phyloP scores from a whole-genome alignment of 2,113 vertebrate genomes.

The Mustelus asterias region DNA sequence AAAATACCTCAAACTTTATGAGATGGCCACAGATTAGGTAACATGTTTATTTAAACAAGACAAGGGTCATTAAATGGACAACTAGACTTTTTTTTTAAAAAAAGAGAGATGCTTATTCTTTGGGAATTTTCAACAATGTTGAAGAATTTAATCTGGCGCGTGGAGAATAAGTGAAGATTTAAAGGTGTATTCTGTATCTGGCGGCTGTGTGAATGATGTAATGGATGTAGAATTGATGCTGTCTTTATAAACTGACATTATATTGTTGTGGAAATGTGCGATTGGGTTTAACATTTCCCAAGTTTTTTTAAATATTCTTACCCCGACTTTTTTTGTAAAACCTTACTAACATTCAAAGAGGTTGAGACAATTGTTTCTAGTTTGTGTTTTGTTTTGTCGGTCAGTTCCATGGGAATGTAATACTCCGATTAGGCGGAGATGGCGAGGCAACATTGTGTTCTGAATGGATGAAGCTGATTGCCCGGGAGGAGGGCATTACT shows the following conservation, averaged over 20 bases:
- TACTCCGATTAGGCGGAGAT: no score
- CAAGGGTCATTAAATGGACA: not conserved
- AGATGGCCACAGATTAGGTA: not conserved
- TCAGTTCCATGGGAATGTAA: not conserved
- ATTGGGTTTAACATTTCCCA: not conserved
- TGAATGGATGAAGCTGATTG: not conserved
- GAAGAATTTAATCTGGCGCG: not conserved
- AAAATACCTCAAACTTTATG: constrained; percentile 15
- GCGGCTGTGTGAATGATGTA: not conserved
- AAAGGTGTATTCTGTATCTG: not conserved
- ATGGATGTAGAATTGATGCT: not conserved
- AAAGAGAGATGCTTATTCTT: not conserved
- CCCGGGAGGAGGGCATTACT: not conserved
- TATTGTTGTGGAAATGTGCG: not conserved
- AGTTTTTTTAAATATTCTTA: not conserved
- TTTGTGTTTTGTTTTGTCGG: not conserved
- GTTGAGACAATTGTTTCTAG: not conserved
- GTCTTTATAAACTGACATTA: not conserved
- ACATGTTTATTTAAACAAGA: constrained; percentile 22
- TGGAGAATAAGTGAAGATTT: not conserved
- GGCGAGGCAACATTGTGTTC: no score
- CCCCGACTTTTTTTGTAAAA: not conserved
- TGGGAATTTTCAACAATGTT: not conserved
- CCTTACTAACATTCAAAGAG: not conserved
- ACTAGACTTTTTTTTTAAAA: not conserved